Evolutionary conservation across 2,113 vertebrate species (phyloP).

Genomic region (Ictidomys tridecemlineatus): DNA sequence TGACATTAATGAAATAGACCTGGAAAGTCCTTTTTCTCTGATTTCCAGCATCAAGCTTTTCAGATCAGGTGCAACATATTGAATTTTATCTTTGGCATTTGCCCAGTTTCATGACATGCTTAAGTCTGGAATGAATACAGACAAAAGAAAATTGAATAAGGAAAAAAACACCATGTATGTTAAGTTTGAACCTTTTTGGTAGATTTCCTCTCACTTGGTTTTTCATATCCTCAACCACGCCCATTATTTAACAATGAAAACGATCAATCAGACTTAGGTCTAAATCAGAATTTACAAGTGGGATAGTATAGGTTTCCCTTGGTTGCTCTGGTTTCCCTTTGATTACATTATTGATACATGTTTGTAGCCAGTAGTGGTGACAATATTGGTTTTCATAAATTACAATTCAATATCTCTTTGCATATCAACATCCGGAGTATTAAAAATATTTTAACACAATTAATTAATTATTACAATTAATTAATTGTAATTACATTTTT

Average conservation of each 20-base stretch:
- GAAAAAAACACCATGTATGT: neutral
- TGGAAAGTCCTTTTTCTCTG: neutral
- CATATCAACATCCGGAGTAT: neutral
- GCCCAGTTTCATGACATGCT: slow-evolving; percentile 15
- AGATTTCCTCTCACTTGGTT: neutral
- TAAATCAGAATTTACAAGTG: slow-evolving; percentile 34
- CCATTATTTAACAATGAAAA: slow-evolving; percentile 44
- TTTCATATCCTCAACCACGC: neutral
- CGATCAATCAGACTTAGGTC: neutral
- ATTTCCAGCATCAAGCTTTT: slow-evolving; percentile 40
- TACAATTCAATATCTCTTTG: neutral
- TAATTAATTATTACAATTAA: neutral
- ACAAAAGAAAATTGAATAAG: slow-evolving; percentile 4
- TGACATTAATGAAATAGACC: neutral
- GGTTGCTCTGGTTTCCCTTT: neutral
- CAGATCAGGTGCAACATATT: neutral
- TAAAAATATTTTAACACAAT: neutral
- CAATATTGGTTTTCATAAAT: neutral
- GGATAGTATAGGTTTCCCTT: neutral
- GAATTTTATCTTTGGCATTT: slow-evolving; percentile 38
- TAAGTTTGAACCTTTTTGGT: slow-evolving; percentile 5
- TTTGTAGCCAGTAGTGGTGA: neutral
- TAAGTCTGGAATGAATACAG: neutral
- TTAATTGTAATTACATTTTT: neutral
- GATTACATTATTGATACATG: neutral